Evolutionary conservation across 1,140 invertebrate genomes (phyloP), one percentile per base, ranked within the genome.

Genomic region (Adoxophyes honmai): DNA sequence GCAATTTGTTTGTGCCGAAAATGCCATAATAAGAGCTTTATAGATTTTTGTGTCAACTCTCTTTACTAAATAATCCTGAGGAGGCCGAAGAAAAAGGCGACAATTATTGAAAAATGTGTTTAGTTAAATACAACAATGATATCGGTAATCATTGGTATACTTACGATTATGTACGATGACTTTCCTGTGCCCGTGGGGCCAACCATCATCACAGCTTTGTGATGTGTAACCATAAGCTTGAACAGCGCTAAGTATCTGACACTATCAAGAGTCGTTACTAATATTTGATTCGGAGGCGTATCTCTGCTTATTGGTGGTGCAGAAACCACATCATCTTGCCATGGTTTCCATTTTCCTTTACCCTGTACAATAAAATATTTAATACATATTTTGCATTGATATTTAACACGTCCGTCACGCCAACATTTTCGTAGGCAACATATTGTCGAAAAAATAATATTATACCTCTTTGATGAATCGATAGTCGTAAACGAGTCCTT

Each of bases 141-240:
- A n/a, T n/a, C n/a, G n/a, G n/a, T n/a, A n/a, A n/a, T n/a, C n/a
- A n/a, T n/a, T n/a, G n/a, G n/a, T n/a, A n/a, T 11, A 76, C 75
- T 79, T 82, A 92, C 91, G 35, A 92, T 93, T 4, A 94, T 91
- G 67, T 98, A 98, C 37, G 94, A 94, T 39, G 96, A 97, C 88
- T 98, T 98, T 38, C 97, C 97, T 0, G 97, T 98, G 9, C 97
- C 97, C 1, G 97, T 97, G 4, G 97, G 96, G 4, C 97, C 97
- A 0, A 97, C 94, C 79, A 98, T 92, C 86, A 98, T 92, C 6
- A 95, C 87, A 0, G 95, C 91, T 72, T 97, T 98, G 37, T 94
- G 89, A 79, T 98, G 94, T 5, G 91, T 91, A 2, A 97, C 91
- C 11, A 98, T 86, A 13, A 96, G 85, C 60, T 92, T 92, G 87